Conservation (phyloP, 2,797 vertebrate species). For the Pseudochaenichthys georgianus region DNA sequence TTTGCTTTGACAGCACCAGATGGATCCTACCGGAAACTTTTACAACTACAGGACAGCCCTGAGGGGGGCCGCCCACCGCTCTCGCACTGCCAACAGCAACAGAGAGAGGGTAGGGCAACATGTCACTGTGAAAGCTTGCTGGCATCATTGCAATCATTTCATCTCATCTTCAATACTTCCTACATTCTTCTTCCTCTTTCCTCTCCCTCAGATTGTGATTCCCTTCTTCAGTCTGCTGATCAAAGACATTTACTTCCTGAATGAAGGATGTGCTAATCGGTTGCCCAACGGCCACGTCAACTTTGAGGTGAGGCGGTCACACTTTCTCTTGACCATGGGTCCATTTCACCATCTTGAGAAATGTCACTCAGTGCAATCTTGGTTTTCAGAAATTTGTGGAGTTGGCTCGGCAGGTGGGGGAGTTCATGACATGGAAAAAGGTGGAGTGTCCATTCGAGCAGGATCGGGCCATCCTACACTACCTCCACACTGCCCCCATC, state of each 20-base stretch:
- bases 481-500: constrained; percentile 93
- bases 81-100: constrained; percentile 93
- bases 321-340: not conserved
- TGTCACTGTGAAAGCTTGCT: not conserved
- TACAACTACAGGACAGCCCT: constrained; percentile 96
- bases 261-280: constrained; percentile 93
- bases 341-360: not conserved
- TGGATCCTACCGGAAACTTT: constrained; percentile 97
- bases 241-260: constrained; percentile 97
- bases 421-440: constrained; percentile 97
- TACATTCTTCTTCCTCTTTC: not conserved
- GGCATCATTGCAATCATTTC: not conserved
- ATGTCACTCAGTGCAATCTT: not conserved
- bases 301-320: constrained; percentile 87
- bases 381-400: constrained; percentile 93
- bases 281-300: constrained; percentile 94
- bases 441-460: constrained; percentile 95
- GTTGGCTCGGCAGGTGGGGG: constrained; percentile 93
- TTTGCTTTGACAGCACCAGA: constrained; percentile 89
- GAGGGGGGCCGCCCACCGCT: constrained; percentile 92
- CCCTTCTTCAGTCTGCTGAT: constrained; percentile 97
- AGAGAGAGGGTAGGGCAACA: constrained; percentile 88
- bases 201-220: constrained; percentile 90
- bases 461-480: constrained; percentile 92
- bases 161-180: not conserved